Base-by-base conservation (phyloP, 2,888 invertebrate genomes). In the Cartodere bifasciata region DNA sequence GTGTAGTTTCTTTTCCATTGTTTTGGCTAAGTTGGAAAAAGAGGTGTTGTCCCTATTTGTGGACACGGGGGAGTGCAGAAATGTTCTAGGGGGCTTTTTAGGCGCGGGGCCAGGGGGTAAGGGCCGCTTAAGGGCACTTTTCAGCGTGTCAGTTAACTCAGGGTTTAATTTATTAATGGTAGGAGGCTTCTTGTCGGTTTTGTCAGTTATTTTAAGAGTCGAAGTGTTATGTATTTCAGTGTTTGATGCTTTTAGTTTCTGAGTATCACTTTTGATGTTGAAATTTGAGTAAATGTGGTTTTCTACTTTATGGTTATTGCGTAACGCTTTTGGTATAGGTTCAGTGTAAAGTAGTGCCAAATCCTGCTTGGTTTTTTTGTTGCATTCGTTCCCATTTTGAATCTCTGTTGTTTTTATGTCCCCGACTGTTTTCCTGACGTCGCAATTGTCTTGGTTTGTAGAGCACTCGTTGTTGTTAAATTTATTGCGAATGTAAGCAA, bases 51-150 rank as follows among this genome's bases (percentile, higher is more conserved):
- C n/a, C n/a, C n/a, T n/a, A n/a, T n/a, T n/a, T n/a, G n/a, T n/a
- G n/a, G n/a, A n/a, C n/a, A n/a, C n/a, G 5, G 24, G 14, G 27
- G 20, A 47, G 42, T 65, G 61, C 20, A 61, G 60, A 44, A 78
- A 75, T 1, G 68, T 70, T 38, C 82, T 56, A 0, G 82, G 83
- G 2, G 83, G 82, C 50, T 83, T 82, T 45, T 74, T 73, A 0
- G 82, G 83, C 1, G 82, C 78, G 4, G 80, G 79, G 0, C 79
- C 80, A 3, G 56, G 38, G 0, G 81, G 81, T 27, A 81, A 47
- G 0, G 79, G 79, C 41, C 75, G 70, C 48, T 71, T 72, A 24
- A 79, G 55, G 11, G 75, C 76, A 38, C 69, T 68, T 48, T 72
- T 74, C 17, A 79, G 55, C 2, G 74, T 75, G 42, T 75, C 75